Conservation (phyloP, 2,888 invertebrate species). For the Phalera bucephala region DNA sequence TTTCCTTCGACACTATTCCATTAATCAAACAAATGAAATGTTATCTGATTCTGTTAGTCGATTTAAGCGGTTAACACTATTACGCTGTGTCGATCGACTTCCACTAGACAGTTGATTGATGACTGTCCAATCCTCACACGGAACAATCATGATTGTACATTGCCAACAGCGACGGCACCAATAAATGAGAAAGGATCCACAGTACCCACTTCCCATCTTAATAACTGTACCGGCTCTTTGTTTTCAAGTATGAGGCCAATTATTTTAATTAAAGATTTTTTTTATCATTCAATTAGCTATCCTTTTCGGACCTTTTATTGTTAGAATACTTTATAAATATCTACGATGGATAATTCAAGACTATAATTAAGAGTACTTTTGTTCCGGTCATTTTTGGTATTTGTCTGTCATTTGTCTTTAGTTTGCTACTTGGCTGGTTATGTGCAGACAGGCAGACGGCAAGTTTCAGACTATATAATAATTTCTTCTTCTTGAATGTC, state of each 20-base stretch:
- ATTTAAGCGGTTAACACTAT: slow-evolving; percentile 33
- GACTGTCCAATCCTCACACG: slow-evolving; percentile 32
- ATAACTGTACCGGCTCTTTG: slow-evolving; percentile 17
- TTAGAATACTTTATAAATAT: too few species aligned
- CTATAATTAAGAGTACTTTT: too few species aligned
- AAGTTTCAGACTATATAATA: too few species aligned
- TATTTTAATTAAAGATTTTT: slow-evolving; percentile 9
- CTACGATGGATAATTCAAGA: too few species aligned
- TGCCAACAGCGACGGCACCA: slow-evolving; percentile 38
- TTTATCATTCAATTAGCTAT: too few species aligned
- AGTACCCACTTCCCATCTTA: slow-evolving; percentile 11
- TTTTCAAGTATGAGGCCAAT: slow-evolving; percentile 4
- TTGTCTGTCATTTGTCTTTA: too few species aligned
- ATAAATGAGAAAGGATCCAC: slow-evolving; percentile 36
- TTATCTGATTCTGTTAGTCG: slow-evolving; percentile 32
- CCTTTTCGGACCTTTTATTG: too few species aligned
- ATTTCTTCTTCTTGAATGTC: too few species aligned
- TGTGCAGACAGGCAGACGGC: too few species aligned
- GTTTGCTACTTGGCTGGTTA: too few species aligned
- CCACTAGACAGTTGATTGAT: slow-evolving; percentile 38
- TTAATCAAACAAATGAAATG: slow-evolving; percentile 20
- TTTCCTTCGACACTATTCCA: slow-evolving; percentile 5
- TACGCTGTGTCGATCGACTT: slow-evolving; percentile 27
- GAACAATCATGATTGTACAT: slow-evolving; percentile 31
- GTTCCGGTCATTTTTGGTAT: too few species aligned